Evolutionary conservation across 2,888 invertebrate genomes (phyloP).

Genomic region (Lampropteryx suffumata): DNA sequence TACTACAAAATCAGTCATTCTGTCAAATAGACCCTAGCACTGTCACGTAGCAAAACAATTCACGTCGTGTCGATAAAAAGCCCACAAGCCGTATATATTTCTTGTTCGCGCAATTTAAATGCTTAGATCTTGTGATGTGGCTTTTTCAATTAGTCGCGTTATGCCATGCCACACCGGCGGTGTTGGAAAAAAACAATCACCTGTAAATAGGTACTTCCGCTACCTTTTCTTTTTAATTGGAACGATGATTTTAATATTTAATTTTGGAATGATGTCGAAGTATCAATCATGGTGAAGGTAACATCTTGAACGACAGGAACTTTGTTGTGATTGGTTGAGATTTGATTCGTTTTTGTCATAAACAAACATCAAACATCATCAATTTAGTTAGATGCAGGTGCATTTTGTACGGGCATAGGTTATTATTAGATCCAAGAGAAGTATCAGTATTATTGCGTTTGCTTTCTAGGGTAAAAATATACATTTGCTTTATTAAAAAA

Average conservation of each 20-base stretch:
- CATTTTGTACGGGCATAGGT: too few species aligned
- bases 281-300: slow-evolving; percentile 43
- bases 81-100: slow-evolving; percentile 38
- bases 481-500: too few species aligned
- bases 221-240: slow-evolving; percentile 52
- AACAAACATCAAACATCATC: slow-evolving; percentile 1
- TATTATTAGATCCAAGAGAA: too few species aligned
- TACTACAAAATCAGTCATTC: slow-evolving; percentile 44
- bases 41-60: slow-evolving; percentile 66
- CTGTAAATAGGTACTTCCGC: slow-evolving; percentile 52
- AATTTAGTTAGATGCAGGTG: background rate
- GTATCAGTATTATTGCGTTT: too few species aligned
- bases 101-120: slow-evolving; percentile 23
- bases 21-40: slow-evolving; percentile 64
- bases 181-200: slow-evolving; percentile 45
- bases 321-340: slow-evolving; percentile 29
- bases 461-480: too few species aligned
- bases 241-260: slow-evolving; percentile 53
- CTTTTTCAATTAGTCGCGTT: slow-evolving; percentile 28
- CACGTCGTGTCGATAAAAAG: slow-evolving; percentile 43
- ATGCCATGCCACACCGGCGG: slow-evolving; percentile 24
- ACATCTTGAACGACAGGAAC: slow-evolving; percentile 33
- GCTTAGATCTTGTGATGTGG: slow-evolving; percentile 25
- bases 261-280: slow-evolving; percentile 44
- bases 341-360: background rate